Evolutionary conservation across 1,140 invertebrate genomes (phyloP).

Genomic region (Leucophenga varia): DNA sequence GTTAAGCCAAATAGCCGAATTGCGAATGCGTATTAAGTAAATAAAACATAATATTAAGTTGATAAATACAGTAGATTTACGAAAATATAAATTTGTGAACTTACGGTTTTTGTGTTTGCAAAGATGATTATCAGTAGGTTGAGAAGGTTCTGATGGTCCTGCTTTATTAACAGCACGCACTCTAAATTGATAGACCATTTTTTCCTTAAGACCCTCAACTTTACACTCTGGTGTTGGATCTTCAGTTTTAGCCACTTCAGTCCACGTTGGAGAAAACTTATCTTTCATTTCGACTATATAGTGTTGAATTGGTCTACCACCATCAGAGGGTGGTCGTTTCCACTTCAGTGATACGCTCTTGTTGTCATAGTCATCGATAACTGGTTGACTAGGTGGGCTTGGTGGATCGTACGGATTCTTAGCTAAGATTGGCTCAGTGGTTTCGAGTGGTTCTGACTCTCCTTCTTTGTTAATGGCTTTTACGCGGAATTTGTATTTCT

Average conservation of each 20-base stretch:
- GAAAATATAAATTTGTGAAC: no score
- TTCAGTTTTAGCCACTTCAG: conserved; percentile 79
- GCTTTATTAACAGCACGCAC: conserved; percentile 91
- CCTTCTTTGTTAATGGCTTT: conserved; percentile 99
- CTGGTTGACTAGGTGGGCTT: conserved; percentile 84
- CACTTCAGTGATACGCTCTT: conserved; percentile 87
- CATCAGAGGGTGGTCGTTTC: conserved; percentile 85
- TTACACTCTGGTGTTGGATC: conserved; percentile 76
- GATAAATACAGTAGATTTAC: no score
- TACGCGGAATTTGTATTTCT: conserved; percentile 98
- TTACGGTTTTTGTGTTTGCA: conserved; percentile 92
- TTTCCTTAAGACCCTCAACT: conserved; percentile 88
- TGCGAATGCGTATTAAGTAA: no score
- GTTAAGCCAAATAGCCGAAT: no score
- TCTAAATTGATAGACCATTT: conserved; percentile 90
- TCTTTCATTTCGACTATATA: conserved; percentile 97
- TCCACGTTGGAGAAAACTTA: conserved; percentile 88
- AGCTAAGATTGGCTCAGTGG: conserved; percentile 82
- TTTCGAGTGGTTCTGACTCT: conserved; percentile 92
- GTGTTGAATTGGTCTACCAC: conserved; percentile 91
- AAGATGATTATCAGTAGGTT: conserved; percentile 87
- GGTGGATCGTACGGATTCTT: conserved; percentile 97
- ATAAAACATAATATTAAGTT: no score
- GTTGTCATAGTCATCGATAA: conserved; percentile 92
- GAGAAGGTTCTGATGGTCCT: conserved; percentile 81